Conservation (phyloP, 2,113 vertebrate species). For the Phrynocephalus versicolor region DNA sequence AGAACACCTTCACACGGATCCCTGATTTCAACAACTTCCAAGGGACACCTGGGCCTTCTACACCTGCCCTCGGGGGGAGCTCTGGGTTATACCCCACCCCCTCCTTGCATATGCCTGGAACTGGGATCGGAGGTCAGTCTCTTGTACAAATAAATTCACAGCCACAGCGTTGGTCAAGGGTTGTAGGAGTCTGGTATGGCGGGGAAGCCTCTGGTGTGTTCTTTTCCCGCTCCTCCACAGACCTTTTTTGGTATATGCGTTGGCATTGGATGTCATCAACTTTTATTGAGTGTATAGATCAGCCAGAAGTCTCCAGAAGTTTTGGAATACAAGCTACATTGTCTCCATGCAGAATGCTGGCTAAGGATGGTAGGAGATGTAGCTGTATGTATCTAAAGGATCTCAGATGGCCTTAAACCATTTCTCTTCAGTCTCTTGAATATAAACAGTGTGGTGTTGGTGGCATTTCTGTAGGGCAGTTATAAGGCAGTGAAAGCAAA, state of each 20-base stretch:
- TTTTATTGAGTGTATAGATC: neutral
- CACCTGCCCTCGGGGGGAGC: slow-evolving; percentile 55
- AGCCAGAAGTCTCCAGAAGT: neutral
- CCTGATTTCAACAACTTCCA: slow-evolving; percentile 81
- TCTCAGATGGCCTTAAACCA: neutral
- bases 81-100: slow-evolving; percentile 56
- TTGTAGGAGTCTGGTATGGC: too few species aligned
- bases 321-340: neutral
- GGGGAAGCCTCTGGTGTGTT: neutral
- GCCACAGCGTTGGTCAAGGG: neutral
- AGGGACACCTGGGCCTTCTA: slow-evolving; percentile 57
- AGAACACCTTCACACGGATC: slow-evolving; percentile 62
- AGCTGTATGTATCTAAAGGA: neutral
- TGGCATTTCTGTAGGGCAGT: neutral
- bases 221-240: neutral
- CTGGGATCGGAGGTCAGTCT: slow-evolving; percentile 76
- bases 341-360: neutral
- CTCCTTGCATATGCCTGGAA: slow-evolving; percentile 52
- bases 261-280: neutral
- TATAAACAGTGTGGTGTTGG: neutral
- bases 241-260: neutral
- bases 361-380: neutral
- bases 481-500: neutral
- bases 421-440: neutral
- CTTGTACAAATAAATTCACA: neutral